Evolutionary conservation across 2,797 vertebrate species (phyloP), one percentile per base, ranked within the genome.

Genomic region (Choloepus didactylus): DNA sequence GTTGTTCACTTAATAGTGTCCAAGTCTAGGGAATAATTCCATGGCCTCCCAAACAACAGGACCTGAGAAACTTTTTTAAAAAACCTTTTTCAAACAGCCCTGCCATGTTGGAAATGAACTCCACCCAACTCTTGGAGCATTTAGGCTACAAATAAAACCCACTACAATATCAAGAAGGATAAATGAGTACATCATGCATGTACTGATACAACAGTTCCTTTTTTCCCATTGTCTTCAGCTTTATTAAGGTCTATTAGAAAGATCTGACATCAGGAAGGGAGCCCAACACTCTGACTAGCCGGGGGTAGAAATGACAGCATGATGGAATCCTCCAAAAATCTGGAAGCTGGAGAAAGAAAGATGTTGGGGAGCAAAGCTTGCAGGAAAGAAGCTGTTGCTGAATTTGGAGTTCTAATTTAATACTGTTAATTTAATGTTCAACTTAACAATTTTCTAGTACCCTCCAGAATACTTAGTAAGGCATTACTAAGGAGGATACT

Each of bases 371-470:
- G 3, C 4, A 31, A 84, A 69, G 11, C 29, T 49, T 62, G 29
- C 15, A 79, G 64, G 38, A 91, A 87, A 72, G 38, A 72, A 18
- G 15, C 56, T 56, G 38, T 69, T 46, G 15, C 27, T 76, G 67
- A 90, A 69, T 90, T 75, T 87, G 27, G 23, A 69, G 35, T 64
- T 87, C 76, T 56, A 87, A 54, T 80, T 80, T 25, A 80, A 87
- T 79, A n/a, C 11, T 19, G 41, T 44, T 44, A 44, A 44, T 44
- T 44, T 44, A 44, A 51, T 7, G 64, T 66, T 49, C 23, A 73
- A 88, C 88, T 38, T 67, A 84, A 67, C 21, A 64, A 44, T 49
- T 92, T 66, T 91, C 49, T 73, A 51, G 27, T 41, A 19, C 18
- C 25, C 59, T 62, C 56, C 66, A 56, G 64, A 62, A 44, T 73